Evolutionary conservation across 2,797 vertebrate species (phyloP).

Genomic region (Gadopsis marmoratus): DNA sequence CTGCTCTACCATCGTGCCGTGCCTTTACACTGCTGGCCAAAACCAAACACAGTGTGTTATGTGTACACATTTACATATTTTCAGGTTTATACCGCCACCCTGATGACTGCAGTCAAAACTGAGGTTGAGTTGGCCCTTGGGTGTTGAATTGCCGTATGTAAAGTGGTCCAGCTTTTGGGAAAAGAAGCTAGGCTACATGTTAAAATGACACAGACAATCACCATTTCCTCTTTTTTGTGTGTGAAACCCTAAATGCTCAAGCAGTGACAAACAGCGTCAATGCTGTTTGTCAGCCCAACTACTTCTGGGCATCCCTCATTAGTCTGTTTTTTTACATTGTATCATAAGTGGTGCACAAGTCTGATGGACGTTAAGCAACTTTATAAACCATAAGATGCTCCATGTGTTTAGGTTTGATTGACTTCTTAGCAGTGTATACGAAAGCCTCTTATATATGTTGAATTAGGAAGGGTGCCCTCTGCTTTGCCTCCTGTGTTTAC

Average conservation of each 20-base stretch:
- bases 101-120: constrained; percentile 32
- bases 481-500: constrained; percentile 66
- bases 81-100: constrained; percentile 27
- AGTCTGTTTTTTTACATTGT: background rate
- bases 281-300: background rate
- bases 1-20: constrained; percentile 23
- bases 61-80: constrained; percentile 44
- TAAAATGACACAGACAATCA: constrained; percentile 17
- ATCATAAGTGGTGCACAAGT: constrained; percentile 16
- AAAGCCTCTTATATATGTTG: constrained; percentile 59
- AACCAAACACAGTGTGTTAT: constrained; percentile 47
- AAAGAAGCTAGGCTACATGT: constrained; percentile 23
- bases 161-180: constrained; percentile 33
- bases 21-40: constrained; percentile 23
- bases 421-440: constrained; percentile 17
- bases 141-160: constrained; percentile 24
- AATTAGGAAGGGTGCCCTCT: constrained; percentile 58
- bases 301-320: constrained; percentile 14
- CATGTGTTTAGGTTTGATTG: constrained; percentile 18
- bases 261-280: background rate
- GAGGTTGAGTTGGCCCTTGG: constrained; percentile 33
- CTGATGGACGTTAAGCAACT: constrained; percentile 21
- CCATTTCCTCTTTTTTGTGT: constrained; percentile 39
- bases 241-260: constrained; percentile 1
- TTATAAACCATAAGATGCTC: constrained; percentile 19